Evolutionary conservation across 2,888 invertebrate genomes (phyloP).

Genomic region (Agriopis aurantiaria): DNA sequence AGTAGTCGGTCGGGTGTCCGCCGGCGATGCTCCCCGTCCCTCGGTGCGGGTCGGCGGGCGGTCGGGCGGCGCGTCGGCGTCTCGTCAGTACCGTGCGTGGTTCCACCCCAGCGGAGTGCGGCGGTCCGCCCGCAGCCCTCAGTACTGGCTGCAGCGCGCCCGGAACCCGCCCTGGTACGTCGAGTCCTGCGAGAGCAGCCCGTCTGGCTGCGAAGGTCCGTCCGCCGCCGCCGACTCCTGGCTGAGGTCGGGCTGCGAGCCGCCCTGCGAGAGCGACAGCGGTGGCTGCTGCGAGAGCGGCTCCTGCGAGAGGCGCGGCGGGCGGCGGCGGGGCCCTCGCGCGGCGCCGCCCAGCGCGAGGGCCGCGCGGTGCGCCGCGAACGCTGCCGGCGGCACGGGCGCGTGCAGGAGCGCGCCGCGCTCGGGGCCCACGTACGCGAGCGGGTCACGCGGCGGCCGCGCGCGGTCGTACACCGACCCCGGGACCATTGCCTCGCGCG

Average conservation of each 20-base stretch:
- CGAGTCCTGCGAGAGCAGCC: slow-evolving; percentile 96
- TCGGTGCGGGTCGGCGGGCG: slow-evolving; percentile 51
- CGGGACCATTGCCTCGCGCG: slow-evolving; percentile 97
- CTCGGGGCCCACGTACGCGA: slow-evolving; percentile 96
- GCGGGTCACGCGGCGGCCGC: slow-evolving; percentile 94
- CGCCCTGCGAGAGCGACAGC: slow-evolving; percentile 90
- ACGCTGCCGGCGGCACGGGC: slow-evolving; percentile 96
- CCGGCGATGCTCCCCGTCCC: slow-evolving; percentile 15
- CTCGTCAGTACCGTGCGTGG: slow-evolving; percentile 58
- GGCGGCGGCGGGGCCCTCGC: slow-evolving; percentile 67
- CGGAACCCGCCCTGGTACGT: slow-evolving; percentile 92
- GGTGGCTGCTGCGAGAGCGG: slow-evolving; percentile 91
- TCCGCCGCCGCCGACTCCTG: slow-evolving; percentile 95
- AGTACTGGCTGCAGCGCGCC: slow-evolving; percentile 90
- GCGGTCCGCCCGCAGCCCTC: slow-evolving; percentile 90
- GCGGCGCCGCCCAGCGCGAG: slow-evolving; percentile 88
- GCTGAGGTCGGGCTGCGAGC: slow-evolving; percentile 90
- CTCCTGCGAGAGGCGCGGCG: slow-evolving; percentile 87
- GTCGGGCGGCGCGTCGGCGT: slow-evolving; percentile 54
- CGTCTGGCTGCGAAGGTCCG: slow-evolving; percentile 97
- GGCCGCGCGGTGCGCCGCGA: slow-evolving; percentile 96
- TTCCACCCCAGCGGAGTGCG: slow-evolving; percentile 71
- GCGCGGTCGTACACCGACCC: slow-evolving; percentile 97
- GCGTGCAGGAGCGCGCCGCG: slow-evolving; percentile 91
- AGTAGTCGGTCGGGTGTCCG: slow-evolving; percentile 53